These are phyloP conservation scores for Lasioglossum malachurum DNA, from an alignment of 2,888 invertebrate genomes.

Conservation along the genomic window DNA sequence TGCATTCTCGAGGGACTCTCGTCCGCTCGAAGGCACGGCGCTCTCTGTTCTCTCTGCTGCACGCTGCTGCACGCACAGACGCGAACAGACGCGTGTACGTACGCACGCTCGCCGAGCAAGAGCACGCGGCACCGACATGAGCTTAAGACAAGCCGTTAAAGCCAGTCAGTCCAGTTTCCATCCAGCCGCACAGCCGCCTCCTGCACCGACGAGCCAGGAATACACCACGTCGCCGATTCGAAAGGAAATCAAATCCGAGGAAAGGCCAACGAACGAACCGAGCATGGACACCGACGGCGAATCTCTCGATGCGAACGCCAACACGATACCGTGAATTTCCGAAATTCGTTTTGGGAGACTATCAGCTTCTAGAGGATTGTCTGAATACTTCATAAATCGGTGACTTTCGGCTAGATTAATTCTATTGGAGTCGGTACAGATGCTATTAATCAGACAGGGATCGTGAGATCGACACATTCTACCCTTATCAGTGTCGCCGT, in stretches of 20 bases:
- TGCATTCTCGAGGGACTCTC: constrained; percentile 70
- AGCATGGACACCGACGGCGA: constrained; percentile 33
- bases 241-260: constrained; percentile 76
- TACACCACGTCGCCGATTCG: constrained; percentile 66
- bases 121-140: constrained; percentile 60
- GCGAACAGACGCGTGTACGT: constrained; percentile 19
- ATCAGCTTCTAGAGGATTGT: no score
- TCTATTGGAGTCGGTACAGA: no score
- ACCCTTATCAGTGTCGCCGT: not conserved
- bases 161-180: constrained; percentile 79
- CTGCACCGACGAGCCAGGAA: constrained; percentile 69
- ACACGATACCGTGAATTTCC: not conserved
- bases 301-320: not conserved
- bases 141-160: constrained; percentile 73
- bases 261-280: constrained; percentile 74
- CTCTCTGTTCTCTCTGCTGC: not conserved
- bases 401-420: no score
- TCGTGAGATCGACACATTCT: not conserved
- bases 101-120: constrained; percentile 39
- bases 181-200: constrained; percentile 53
- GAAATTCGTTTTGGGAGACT: no score
- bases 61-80: constrained; percentile 17
- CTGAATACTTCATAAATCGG: no score
- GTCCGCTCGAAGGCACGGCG: constrained; percentile 19
- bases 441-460: not conserved